Percentiles rank a stretch among this genome's conserved stretches.
Conservation (phyloP, 2,888 invertebrate species). For the Apamea anceps region DNA sequence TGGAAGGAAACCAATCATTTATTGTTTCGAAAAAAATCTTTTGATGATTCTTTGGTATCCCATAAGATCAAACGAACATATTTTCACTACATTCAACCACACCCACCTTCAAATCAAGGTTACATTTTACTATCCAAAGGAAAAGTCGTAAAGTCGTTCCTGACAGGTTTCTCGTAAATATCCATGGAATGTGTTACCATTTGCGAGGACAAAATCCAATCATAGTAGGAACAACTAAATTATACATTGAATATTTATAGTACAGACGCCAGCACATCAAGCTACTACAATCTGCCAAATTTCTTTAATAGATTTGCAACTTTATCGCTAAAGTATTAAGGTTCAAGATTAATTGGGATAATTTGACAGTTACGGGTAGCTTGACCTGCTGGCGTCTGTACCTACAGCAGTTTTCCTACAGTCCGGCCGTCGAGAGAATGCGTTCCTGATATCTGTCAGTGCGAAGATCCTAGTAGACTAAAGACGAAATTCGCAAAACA, state of each 20-base stretch:
- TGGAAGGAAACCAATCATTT: not conserved
- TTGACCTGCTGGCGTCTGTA: no score
- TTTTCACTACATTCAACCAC: constrained; percentile 7
- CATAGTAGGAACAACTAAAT: constrained; percentile 9
- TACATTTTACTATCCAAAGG: constrained; percentile 49
- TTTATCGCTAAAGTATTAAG: no score
- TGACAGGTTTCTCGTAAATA: constrained; percentile 22
- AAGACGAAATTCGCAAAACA: no score
- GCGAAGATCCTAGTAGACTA: no score
- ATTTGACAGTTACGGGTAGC: no score
- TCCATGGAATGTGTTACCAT: not conserved
- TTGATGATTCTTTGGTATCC: not conserved
- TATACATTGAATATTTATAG: not conserved
- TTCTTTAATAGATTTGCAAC: no score
- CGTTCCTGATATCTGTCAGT: no score
- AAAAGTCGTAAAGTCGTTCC: constrained; percentile 44
- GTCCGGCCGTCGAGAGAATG: no score
- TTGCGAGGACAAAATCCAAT: not conserved
- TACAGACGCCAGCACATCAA: no score
- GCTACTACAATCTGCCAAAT: no score
- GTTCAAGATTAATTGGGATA: no score
- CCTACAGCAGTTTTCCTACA: not conserved
- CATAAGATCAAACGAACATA: constrained; percentile 30
- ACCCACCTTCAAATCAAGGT: constrained; percentile 42
- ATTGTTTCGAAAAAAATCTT: not conserved